These are phyloP conservation scores for Paraescarpia echinospica DNA, from an alignment of 1,140 invertebrate genomes.

Conservation along the genomic window DNA sequence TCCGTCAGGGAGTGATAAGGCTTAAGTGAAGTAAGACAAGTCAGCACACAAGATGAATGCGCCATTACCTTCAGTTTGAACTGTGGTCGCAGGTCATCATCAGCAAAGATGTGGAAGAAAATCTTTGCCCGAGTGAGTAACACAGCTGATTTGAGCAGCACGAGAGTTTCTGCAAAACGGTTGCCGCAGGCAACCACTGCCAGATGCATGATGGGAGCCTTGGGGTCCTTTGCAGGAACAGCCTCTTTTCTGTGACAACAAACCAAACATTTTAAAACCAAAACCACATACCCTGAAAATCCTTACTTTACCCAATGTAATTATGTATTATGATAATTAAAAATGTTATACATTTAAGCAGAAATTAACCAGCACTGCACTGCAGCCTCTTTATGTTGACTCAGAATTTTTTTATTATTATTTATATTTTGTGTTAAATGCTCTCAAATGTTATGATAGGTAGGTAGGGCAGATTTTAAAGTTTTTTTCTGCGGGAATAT, in stretches of 20 bases:
- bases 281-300: not conserved
- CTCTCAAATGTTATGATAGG: too few relatives aligned
- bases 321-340: too few relatives aligned
- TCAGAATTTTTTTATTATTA: too few relatives aligned
- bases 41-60: constrained; percentile 5
- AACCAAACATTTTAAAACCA: not conserved
- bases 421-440: too few relatives aligned
- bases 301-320: too few relatives aligned
- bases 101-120: constrained; percentile 79
- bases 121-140: constrained; percentile 71
- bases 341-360: too few relatives aligned
- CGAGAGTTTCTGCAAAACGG: constrained; percentile 64
- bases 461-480: too few relatives aligned
- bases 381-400: too few relatives aligned
- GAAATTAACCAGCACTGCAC: too few relatives aligned
- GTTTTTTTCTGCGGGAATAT: too few relatives aligned
- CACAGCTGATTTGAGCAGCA: constrained; percentile 84
- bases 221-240: not conserved
- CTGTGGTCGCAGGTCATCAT: constrained; percentile 62
- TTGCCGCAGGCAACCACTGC: constrained; percentile 56
- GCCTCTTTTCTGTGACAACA: not conserved
- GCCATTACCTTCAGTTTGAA: constrained; percentile 71
- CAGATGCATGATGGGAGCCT: constrained; percentile 27
- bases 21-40: too few relatives aligned
- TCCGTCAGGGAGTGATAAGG: too few relatives aligned